phyloP scores from a whole-genome alignment of 2,797 vertebrate genomes.

The Ptychadena robeensis region DNA sequence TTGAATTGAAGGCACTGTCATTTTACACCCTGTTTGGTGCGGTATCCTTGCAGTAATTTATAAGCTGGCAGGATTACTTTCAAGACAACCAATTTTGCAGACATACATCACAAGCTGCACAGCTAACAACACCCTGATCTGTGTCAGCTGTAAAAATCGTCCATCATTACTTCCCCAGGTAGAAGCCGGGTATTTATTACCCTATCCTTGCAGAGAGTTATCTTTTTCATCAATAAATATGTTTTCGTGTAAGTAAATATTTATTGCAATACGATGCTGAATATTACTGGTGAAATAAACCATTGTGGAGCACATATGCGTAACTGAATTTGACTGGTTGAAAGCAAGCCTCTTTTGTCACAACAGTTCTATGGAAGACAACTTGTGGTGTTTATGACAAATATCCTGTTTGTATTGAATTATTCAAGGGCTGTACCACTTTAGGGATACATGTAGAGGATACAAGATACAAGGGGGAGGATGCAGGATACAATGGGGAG shows the following conservation, averaged over 20 bases:
- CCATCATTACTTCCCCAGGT: constrained; percentile 19
- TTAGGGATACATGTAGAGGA: too few relatives aligned
- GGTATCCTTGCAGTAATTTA: constrained; percentile 45
- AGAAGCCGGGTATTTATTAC: constrained; percentile 25
- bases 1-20: constrained; percentile 44
- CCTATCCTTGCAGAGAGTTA: constrained; percentile 35
- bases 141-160: constrained; percentile 50
- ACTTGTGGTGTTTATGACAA: too few relatives aligned
- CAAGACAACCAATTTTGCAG: constrained; percentile 57
- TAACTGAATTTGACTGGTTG: background rate
- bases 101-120: constrained; percentile 15
- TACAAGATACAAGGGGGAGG: too few relatives aligned
- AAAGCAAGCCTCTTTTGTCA: background rate
- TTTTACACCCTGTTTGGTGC: constrained; percentile 31
- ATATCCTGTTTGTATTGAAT: too few relatives aligned
- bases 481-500: too few relatives aligned
- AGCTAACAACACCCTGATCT: constrained; percentile 46
- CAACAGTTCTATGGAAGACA: background rate
- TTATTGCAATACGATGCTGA: constrained; percentile 28
- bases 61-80: constrained; percentile 42
- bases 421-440: too few relatives aligned
- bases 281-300: constrained; percentile 43
- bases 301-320: constrained; percentile 10
- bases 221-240: constrained; percentile 47
- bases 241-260: constrained; percentile 39